A percentile compares a stretch with the other conserved stretches of the same genome.
These are phyloP conservation scores for Hirtodrosophila alboralis DNA, from an alignment of 2,888 invertebrate species.

Conservation along the genomic window DNA sequence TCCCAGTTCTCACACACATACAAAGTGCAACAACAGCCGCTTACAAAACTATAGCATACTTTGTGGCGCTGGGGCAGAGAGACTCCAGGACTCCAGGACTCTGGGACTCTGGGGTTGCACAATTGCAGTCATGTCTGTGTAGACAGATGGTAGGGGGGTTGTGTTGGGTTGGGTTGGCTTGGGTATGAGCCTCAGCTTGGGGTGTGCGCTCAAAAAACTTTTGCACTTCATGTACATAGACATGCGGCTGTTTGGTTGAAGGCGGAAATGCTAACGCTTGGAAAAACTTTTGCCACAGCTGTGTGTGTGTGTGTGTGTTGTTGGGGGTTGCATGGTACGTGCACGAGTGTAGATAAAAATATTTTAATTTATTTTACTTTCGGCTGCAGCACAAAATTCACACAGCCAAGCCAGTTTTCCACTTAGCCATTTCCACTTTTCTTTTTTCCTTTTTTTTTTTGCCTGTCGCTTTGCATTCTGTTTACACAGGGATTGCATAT, in stretches of 20 bases:
- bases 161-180: no score
- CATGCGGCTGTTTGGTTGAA: slow-evolving; percentile 6
- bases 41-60: slow-evolving; percentile 59
- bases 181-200: no score
- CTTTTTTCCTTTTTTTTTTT: not conserved
- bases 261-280: slow-evolving; percentile 62
- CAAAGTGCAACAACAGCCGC: slow-evolving; percentile 39
- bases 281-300: slow-evolving; percentile 71
- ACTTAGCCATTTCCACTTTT: not conserved
- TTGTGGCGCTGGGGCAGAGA: slow-evolving; percentile 14
- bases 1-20: no score
- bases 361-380: slow-evolving; percentile 78
- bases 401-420: slow-evolving; percentile 4
- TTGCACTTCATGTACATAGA: slow-evolving; percentile 30
- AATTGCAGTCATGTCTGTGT: slow-evolving; percentile 33
- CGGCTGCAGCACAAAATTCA: slow-evolving; percentile 60
- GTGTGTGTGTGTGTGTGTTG: slow-evolving; percentile 23
- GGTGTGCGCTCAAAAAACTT: slow-evolving; percentile 46
- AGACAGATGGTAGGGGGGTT: not conserved
- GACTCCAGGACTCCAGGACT: no score
- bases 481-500: slow-evolving; percentile 55
- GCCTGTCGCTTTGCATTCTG: slow-evolving; percentile 9
- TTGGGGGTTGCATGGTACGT: slow-evolving; percentile 68
- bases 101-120: slow-evolving; percentile 24
- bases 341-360: slow-evolving; percentile 77